Evolutionary conservation across 2,797 vertebrate genomes (phyloP).

Genomic region (Galagoides demidoff): DNA sequence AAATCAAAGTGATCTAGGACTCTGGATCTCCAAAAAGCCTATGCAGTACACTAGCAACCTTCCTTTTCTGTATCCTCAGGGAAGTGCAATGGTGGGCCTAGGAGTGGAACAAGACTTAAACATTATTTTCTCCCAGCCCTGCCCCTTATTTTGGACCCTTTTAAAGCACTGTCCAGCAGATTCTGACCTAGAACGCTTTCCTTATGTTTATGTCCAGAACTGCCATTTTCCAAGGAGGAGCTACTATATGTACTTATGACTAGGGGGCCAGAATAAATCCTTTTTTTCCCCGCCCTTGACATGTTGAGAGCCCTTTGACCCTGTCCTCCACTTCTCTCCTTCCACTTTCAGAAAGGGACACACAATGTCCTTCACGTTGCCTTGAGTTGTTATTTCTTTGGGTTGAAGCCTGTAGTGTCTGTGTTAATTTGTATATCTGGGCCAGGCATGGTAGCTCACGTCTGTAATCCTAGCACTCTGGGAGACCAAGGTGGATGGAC

Average conservation of each 20-base stretch:
- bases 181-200: constrained; percentile 27
- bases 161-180: background rate
- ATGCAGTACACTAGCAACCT: background rate
- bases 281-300: background rate
- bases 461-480: no score
- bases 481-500: no score
- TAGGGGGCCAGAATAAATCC: background rate
- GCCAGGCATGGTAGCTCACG: no score
- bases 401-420: background rate
- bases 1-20: background rate
- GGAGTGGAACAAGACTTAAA: background rate
- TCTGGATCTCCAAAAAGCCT: background rate
- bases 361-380: background rate
- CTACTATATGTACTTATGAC: background rate
- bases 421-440: background rate
- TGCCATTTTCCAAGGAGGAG: background rate
- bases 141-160: background rate
- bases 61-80: constrained; percentile 2
- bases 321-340: background rate
- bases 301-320: background rate
- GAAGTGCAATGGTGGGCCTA: background rate
- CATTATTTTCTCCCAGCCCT: background rate
- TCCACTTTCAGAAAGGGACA: background rate
- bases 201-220: background rate
- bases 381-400: background rate